Percentiles rank a stretch among this genome's conserved stretches.
Evolutionary conservation across 2,113 vertebrate genomes (phyloP).

Genomic region (Lampris incognitus): DNA sequence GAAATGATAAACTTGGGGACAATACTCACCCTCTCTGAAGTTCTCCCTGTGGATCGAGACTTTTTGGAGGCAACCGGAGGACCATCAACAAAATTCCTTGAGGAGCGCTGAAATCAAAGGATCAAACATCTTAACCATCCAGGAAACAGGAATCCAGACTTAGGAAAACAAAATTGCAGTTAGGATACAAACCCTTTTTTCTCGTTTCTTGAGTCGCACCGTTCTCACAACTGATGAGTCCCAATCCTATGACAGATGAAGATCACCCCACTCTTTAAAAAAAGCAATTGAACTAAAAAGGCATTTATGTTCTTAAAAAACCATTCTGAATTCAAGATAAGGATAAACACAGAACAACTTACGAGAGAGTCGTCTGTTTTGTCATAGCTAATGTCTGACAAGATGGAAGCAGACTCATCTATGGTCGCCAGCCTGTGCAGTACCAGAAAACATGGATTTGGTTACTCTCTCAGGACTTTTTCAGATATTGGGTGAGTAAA

Average conservation of each 20-base stretch:
- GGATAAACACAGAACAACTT: conserved; percentile 50
- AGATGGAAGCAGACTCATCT: conserved; percentile 95
- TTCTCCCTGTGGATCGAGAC: conserved; percentile 87
- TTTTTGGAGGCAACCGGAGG: conserved; percentile 89
- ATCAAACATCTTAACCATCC: not conserved
- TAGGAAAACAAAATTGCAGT: not conserved
- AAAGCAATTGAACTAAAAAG: not conserved
- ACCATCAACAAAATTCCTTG: conserved; percentile 89
- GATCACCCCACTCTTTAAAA: not conserved
- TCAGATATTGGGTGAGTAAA: not conserved
- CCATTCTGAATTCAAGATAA: not conserved
- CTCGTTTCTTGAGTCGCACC: conserved; percentile 90
- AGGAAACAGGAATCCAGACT: not conserved
- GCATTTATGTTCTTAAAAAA: no score
- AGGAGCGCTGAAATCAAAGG: conserved; percentile 86
- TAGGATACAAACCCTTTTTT: conserved; percentile 87
- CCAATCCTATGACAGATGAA: conserved; percentile 88
- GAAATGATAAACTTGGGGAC: not conserved
- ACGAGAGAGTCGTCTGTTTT: conserved; percentile 97
- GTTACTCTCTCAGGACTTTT: not conserved
- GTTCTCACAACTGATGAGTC: conserved; percentile 91
- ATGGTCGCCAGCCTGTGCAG: conserved; percentile 89
- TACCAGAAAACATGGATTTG: not conserved
- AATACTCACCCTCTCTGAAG: conserved; percentile 83
- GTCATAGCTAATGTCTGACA: conserved; percentile 99